Conservation (phyloP, 2,888 invertebrate species). For the Temnothorax unifasciatus region DNA sequence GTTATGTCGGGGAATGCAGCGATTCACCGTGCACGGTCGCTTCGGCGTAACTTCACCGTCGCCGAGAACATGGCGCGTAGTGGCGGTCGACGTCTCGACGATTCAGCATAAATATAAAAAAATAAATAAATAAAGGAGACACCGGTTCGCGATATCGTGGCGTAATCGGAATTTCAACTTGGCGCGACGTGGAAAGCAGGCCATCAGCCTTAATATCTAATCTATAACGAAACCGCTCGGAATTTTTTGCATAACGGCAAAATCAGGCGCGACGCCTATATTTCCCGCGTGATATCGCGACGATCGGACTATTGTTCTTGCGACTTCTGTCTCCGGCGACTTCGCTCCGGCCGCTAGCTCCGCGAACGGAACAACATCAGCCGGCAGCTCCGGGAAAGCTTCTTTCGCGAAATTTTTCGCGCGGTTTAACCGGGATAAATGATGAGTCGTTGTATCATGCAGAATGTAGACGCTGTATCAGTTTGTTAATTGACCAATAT, state of each 20-base stretch:
- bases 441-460: background rate
- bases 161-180: conserved; percentile 10
- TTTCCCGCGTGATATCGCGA: background rate
- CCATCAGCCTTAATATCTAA: background rate
- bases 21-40: conserved; percentile 65
- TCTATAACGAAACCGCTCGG: background rate
- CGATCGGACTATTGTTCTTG: background rate
- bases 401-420: background rate
- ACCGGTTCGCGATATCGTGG: background rate
- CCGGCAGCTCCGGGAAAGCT: background rate
- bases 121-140: background rate
- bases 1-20: conserved; percentile 81
- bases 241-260: background rate
- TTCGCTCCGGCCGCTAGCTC: background rate
- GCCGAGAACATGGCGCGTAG: conserved; percentile 51
- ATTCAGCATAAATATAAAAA: conserved; percentile 36
- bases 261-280: background rate
- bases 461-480: background rate
- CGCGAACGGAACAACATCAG: conserved; percentile 40
- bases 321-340: background rate
- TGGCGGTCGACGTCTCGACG: conserved; percentile 24
- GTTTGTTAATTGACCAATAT: background rate
- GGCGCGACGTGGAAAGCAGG: conserved; percentile 7
- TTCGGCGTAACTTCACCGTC: conserved; percentile 65
- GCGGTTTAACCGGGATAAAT: background rate